Conservation (phyloP, 2,113 vertebrate species). For the Oryzias woworae region DNA sequence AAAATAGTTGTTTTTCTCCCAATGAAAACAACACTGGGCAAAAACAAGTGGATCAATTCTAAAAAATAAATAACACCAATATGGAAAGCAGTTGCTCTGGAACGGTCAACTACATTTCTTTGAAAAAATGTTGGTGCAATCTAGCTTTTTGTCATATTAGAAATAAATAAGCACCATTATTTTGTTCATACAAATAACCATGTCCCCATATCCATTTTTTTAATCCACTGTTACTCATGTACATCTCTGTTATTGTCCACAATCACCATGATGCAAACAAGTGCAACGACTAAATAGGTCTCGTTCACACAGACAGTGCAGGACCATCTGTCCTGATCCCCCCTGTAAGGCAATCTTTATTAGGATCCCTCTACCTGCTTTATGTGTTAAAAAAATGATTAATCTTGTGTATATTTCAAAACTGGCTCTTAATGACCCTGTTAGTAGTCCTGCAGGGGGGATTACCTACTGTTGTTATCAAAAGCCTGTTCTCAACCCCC, state of each 20-base stretch:
- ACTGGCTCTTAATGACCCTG: constrained; percentile 1
- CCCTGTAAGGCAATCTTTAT: constrained; percentile 17
- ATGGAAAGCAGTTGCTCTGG: too few species aligned
- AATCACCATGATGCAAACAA: not conserved
- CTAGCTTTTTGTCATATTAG: not conserved
- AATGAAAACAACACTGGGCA: too few species aligned
- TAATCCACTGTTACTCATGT: not conserved
- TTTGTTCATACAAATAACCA: not conserved
- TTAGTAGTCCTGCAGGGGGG: constrained; percentile 2
- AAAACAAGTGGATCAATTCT: too few species aligned
- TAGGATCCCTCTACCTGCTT: not conserved
- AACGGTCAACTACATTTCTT: too few species aligned
- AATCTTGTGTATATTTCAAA: constrained; percentile 25
- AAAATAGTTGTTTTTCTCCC: too few species aligned
- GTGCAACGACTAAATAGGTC: constrained; percentile 16
- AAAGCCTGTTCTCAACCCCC: constrained; percentile 5
- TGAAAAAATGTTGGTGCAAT: not conserved
- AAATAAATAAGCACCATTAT: not conserved
- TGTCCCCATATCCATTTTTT: not conserved
- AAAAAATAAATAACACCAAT: too few species aligned
- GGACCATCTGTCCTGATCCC: constrained; percentile 32
- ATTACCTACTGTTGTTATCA: constrained; percentile 16
- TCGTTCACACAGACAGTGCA: constrained; percentile 10
- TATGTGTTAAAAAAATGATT: not conserved
- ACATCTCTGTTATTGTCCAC: not conserved